Evolutionary conservation across 2,113 vertebrate genomes (phyloP).

Genomic region (Oxyruncus cristatus): DNA sequence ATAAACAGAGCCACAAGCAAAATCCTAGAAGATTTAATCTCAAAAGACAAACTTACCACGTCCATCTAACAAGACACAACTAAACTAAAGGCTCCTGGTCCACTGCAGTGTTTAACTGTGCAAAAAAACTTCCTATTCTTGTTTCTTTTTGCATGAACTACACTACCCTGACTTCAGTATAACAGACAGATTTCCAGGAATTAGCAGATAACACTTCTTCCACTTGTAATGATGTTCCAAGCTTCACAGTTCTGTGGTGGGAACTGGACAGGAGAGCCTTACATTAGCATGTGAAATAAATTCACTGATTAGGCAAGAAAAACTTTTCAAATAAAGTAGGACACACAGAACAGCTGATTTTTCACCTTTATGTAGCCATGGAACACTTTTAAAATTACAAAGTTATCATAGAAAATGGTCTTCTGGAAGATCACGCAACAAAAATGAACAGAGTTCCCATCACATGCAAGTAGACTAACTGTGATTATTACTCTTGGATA

Average conservation of each 20-base stretch:
- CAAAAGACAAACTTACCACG: fast-evolving
- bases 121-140: neutral
- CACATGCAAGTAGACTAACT: neutral
- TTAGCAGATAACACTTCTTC: neutral
- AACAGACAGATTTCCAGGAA: neutral
- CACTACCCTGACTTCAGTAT: neutral
- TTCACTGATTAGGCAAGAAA: neutral
- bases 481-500: neutral
- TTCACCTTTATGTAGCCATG: neutral
- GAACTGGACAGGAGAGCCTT: neutral
- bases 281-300: neutral
- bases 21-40: neutral
- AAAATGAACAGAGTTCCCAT: neutral
- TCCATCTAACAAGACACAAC: neutral
- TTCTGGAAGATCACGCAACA: fast-evolving
- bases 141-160: neutral
- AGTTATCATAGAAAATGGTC: neutral
- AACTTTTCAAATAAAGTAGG: neutral
- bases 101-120: neutral
- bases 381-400: neutral
- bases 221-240: neutral
- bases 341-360: neutral
- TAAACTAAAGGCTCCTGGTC: neutral
- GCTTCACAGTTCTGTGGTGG: neutral
- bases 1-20: neutral